Base-by-base conservation (phyloP, 2,113 vertebrate species). In the Tenrec ecaudatus region DNA sequence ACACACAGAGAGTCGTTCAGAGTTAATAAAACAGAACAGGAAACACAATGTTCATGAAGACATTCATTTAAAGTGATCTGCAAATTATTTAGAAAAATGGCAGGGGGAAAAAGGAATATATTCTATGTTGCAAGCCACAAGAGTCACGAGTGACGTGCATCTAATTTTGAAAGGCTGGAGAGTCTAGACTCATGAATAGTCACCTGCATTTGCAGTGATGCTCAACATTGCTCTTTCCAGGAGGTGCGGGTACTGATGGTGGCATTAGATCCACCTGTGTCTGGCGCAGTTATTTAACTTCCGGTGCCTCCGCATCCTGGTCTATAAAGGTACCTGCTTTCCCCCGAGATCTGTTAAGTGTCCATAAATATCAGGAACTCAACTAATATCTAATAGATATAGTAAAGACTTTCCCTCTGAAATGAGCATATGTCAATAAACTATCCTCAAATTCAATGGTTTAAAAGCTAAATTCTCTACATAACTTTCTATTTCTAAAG, bases 21-120 rank as follows among this genome's bases (percentile, higher is more conserved):
- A 90, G 78, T 88, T 94, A 92, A 92, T 94, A 92, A 94, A 87
- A 94, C 33, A 92, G 94, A 88, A 85, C 66, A 83, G 53, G 20
- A 92, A 95, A 64, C 40, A 47, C 57, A 90, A 64, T 7, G 16
- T 60, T 89, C 20, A 19, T 23, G 60, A 69, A 73, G 71, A 82
- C 29, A 79, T 62, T 92, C 83, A 82, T 87, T 87, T 90, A 92
- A 90, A 88, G 62, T 76, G 78, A 89, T 40, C 60, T 87, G 62
- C 60, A 94, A 76, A 86, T 82, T 95, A 88, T 91, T 91, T 93
- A 82, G 77, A 81, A 86, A 95, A 90, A 64, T 75, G 90, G n/a
- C 47, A 90, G 60, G 20, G 31, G 88, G 5, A 75, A 22, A 14
- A 17, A 89, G 83, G 86, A 76, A 95, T 92, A 87, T 62, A 17